A percentile compares a stretch with the other conserved stretches of the same genome.
These are phyloP conservation scores for Ammodytes marinus DNA, from an alignment of 2,113 vertebrate genomes.

Conservation along the genomic window DNA sequence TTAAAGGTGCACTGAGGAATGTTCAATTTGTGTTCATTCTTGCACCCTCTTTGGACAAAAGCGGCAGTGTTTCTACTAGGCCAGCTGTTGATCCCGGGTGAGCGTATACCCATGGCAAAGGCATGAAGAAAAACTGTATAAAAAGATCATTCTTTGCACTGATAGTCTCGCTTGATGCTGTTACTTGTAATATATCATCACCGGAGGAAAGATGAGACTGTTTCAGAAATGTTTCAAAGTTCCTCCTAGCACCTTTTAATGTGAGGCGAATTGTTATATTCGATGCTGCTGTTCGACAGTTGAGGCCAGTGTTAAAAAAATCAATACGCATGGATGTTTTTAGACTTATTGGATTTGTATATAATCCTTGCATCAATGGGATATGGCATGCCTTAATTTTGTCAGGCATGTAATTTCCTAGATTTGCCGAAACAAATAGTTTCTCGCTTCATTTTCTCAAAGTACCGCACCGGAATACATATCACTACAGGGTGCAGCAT, in stretches of 20 bases:
- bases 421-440: not conserved
- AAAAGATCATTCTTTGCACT: no score
- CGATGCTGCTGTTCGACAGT: not conserved
- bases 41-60: no score
- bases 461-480: not conserved
- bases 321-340: constrained; percentile 12
- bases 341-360: not conserved
- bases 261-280: not conserved
- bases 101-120: no score
- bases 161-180: no score
- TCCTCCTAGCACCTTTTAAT: no score
- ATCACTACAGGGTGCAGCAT: not conserved
- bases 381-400: not conserved
- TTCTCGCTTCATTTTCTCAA: not conserved
- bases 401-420: not conserved
- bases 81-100: no score
- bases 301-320: not conserved
- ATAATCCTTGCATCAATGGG: not conserved
- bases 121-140: no score
- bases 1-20: not conserved
- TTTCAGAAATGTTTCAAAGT: no score
- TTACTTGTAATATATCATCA: no score
- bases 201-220: no score
- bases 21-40: no score
- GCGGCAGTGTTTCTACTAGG: no score